Evolutionary conservation across 1,140 invertebrate species (phyloP).

Genomic region (Anoplolepis gracilipes): DNA sequence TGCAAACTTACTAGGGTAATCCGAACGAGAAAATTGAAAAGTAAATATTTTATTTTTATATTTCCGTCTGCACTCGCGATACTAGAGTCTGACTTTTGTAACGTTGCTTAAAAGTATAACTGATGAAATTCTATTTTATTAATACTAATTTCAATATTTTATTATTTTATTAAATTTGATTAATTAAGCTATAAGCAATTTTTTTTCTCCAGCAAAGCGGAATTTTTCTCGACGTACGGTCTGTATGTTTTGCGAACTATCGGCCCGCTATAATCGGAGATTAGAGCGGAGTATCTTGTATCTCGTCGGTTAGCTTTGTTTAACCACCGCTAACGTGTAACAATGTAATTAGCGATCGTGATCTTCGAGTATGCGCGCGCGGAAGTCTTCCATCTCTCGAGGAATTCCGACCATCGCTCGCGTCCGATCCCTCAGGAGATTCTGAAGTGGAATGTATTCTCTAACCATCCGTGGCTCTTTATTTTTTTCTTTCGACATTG

Average conservation of each 20-base stretch:
- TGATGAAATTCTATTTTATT: too few relatives aligned
- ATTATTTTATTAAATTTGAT: too few relatives aligned
- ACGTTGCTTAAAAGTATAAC: neutral
- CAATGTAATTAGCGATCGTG: slow-evolving; percentile 58
- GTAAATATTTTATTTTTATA: neutral
- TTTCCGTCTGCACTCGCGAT: neutral
- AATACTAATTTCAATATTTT: too few relatives aligned
- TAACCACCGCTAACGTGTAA: slow-evolving; percentile 46
- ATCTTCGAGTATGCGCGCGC: slow-evolving; percentile 24
- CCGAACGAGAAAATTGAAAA: neutral
- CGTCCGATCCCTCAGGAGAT: slow-evolving; percentile 6
- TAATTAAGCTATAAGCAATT: neutral
- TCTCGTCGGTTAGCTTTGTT: slow-evolving; percentile 35
- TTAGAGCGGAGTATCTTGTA: slow-evolving; percentile 39
- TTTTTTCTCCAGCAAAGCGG: neutral
- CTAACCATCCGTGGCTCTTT: neutral
- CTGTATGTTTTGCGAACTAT: slow-evolving; percentile 37
- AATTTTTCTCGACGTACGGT: neutral
- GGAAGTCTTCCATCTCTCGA: slow-evolving; percentile 51
- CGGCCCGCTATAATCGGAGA: slow-evolving; percentile 52
- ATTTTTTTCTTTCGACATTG: neutral
- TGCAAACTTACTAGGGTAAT: neutral
- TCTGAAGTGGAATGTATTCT: neutral
- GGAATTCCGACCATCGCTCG: slow-evolving; percentile 29
- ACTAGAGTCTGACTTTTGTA: neutral